Evolutionary conservation across 2,113 vertebrate species (phyloP).

Genomic region (Myxocyprinus asiaticus): DNA sequence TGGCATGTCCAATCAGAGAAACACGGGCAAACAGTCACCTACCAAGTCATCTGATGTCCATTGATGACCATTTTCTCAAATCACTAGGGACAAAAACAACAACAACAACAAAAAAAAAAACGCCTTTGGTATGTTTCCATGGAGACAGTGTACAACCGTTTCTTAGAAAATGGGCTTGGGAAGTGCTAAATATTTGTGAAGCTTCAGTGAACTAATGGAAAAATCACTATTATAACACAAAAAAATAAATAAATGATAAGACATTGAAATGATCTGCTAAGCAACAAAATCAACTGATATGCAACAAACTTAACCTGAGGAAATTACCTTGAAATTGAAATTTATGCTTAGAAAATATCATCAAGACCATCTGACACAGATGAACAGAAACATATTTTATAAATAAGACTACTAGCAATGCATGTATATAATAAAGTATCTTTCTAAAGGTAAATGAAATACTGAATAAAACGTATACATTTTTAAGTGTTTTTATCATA

Average conservation of each 20-base stretch:
- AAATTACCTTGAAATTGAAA: conserved; percentile 27
- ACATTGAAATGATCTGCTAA: conserved; percentile 3
- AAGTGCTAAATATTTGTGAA: conserved; percentile 39
- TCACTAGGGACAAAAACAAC: conserved; percentile 4
- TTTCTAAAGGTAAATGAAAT: not conserved
- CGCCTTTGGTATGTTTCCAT: conserved; percentile 34
- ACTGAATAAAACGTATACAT: no score
- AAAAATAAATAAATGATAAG: not conserved
- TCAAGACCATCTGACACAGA: not conserved
- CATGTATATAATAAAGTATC: not conserved
- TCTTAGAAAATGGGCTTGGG: conserved; percentile 27
- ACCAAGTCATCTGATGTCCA: conserved; percentile 31
- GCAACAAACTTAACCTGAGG: conserved; percentile 10
- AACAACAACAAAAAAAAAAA: no score
- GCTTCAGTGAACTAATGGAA: conserved; percentile 26
- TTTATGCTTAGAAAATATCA: conserved; percentile 7
- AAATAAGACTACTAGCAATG: not conserved
- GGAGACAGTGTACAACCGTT: conserved; percentile 26
- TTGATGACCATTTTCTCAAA: conserved; percentile 7
- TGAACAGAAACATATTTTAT: not conserved
- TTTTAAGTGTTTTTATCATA: no score
- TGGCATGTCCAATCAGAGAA: conserved; percentile 26
- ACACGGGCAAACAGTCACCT: conserved; percentile 1
- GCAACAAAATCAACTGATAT: conserved; percentile 4
- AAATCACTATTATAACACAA: conserved; percentile 31